Base-by-base conservation (phyloP, 1,140 invertebrate genomes). In the Orchesella cincta region DNA sequence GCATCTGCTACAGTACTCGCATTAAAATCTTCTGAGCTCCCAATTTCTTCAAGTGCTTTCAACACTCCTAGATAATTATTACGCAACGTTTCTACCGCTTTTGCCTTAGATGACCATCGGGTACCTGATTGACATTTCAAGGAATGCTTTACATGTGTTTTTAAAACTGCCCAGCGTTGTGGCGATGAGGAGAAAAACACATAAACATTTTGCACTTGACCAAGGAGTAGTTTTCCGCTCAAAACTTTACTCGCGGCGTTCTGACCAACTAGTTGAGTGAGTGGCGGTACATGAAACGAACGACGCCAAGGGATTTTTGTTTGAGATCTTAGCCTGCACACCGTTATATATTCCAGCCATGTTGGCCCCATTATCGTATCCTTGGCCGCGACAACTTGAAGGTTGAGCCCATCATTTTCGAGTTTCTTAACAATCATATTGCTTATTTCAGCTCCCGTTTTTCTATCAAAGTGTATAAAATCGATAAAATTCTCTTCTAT, bases 281-380 rank as follows among this genome's bases (percentile, higher is more conserved):
- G 81, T 83, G 83, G 79, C 83, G 80, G 81, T 83, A 80, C 81
- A 85, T 80, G 81, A 83, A 70, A 80, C 78, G 78, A 78, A 84
- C 70, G 73, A 29, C n/a, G 82, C 83, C 76, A 70, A 77, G 39
- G 80, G 75, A 81, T 83, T 81, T 76, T 77, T 81, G 77, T 76
- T 75, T 77, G 80, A 71, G 73, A 85, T 84, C 72, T 78, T 74
- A 78, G 84, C 76, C 78, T 84, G 82, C 12, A 83, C 79, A 20
- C 84, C 84, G 64, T 74, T 81, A 76, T 83, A 76, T 67, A 78
- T n/a, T 75, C 83, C 84, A 34, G 75, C 78, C 83, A 85, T 85
- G 73, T 83, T 85, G 26, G 80, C 34, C 33, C 82, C 83, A 80
- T 85, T 86, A 76, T 84, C 84, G 78, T 85, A 86, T 26, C 82